Percentiles rank a stretch among this genome's conserved stretches.
phyloP scores from a whole-genome alignment of 2,113 vertebrate species.

The Haemorhous mexicanus region DNA sequence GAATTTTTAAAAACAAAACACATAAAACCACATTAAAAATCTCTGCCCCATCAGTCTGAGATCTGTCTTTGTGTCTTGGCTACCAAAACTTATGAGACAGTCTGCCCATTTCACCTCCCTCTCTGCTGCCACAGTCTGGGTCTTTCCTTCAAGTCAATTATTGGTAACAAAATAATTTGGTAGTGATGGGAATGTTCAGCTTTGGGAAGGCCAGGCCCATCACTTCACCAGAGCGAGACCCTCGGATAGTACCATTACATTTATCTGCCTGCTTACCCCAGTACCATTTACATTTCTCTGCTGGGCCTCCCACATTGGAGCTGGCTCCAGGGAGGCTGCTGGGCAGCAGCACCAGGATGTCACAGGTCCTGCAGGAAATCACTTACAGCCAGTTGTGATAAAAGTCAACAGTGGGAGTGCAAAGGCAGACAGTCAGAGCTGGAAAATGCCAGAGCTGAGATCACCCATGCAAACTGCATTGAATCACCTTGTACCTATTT shows the following conservation, averaged over 20 bases:
- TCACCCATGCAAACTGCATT: neutral
- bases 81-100: neutral
- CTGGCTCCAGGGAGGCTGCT: neutral
- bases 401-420: neutral
- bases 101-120: neutral
- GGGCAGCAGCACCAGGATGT: neutral
- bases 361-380: neutral
- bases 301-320: rapidly evolving
- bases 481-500: rapidly evolving
- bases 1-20: neutral
- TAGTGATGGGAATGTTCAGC: neutral
- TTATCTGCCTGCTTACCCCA: rapidly evolving
- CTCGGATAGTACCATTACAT: neutral
- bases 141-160: neutral
- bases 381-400: neutral
- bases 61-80: neutral
- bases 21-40: neutral
- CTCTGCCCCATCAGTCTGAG: neutral
- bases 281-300: neutral
- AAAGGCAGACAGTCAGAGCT: neutral
- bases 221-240: neutral
- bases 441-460: neutral
- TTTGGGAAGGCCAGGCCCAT: neutral
- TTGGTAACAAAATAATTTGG: rapidly evolving
- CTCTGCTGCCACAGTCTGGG: neutral